A percentile compares a stretch with the other conserved stretches of the same genome.
phyloP scores from a whole-genome alignment of 2,797 vertebrate species.

The Rhynchotus rufescens region DNA sequence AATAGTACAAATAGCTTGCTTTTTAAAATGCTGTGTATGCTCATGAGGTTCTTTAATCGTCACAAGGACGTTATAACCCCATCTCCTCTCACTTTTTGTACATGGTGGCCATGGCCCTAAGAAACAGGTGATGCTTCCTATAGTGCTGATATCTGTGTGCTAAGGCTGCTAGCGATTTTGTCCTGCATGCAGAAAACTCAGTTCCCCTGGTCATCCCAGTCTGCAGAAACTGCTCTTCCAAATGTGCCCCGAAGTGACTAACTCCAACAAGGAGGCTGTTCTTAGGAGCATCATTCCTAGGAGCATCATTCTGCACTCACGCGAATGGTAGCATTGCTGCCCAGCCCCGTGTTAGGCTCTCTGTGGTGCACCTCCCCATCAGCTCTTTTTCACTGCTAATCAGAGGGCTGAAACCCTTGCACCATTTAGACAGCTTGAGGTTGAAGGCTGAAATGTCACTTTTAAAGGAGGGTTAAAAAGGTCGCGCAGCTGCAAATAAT shows the following conservation, averaged over 20 bases:
- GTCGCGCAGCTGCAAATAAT: constrained; percentile 86
- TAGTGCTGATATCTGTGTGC: constrained; percentile 23
- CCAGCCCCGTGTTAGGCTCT: constrained; percentile 48
- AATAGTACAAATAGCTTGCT: not conserved
- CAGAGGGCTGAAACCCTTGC: constrained; percentile 72
- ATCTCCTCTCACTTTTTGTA: not conserved
- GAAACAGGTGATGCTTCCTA: constrained; percentile 17
- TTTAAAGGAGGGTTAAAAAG: constrained; percentile 83
- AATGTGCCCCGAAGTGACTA: constrained; percentile 46
- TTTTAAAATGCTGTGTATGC: not conserved
- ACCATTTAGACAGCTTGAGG: constrained; percentile 76
- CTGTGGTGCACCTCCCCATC: constrained; percentile 31
- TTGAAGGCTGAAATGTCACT: constrained; percentile 85
- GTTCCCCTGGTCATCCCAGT: constrained; percentile 8
- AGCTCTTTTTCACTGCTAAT: constrained; percentile 60
- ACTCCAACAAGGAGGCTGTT: constrained; percentile 58
- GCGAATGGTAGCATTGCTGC: constrained; percentile 28
- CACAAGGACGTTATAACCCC: not conserved
- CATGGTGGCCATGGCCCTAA: not conserved
- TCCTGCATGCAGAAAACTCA: not conserved
- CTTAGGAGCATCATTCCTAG: constrained; percentile 29
- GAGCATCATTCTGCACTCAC: constrained; percentile 33
- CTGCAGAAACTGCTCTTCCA: constrained; percentile 44
- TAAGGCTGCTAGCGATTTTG: not conserved
- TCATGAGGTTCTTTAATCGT: not conserved